Evolutionary conservation across 2,797 vertebrate species (phyloP), one percentile per base, ranked within the genome.

Genomic region (Schizopygopsis pylzovi): DNA sequence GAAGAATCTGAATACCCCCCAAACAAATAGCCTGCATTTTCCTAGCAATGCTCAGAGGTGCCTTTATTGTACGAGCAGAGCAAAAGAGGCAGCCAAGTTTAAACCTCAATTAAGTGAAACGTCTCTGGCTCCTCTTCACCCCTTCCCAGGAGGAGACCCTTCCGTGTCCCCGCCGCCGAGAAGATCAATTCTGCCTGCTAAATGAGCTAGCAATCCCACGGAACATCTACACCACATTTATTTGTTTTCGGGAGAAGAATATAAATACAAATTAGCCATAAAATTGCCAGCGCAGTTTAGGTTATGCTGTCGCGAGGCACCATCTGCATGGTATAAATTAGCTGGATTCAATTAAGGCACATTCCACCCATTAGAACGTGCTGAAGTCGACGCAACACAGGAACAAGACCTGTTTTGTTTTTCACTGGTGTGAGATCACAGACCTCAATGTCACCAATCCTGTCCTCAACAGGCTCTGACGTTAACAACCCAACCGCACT

Each of bases 311-410:
- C 33, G 43, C 67, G 4, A 81, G 41, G 28, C 71, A 49, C 89
- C 89, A 90, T 89, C 88, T 91, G 87, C 45, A 12, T 72, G 33
- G 78, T 65, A 86, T 86, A 89, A 88, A 88, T 90, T 82, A 89
- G 81, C 59, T 18, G 28, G 68, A 89, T 85, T 87, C 78, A 84
- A 86, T 90, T 87, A 90, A 79, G 22, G 73, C 73, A 28, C 63
- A 81, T 65, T 73, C 13, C 16, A 18, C 25, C 20, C 77, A n/a
- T 85, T 78, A 85, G 11, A 86, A 88, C 85, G 37, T 56, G 81
- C 80, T 87, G 80, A 89, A 79, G 87, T 79, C 33, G 47, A 70
- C 52, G 65, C 52, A 84, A 47, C 28, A 43, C 39, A 72, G 68
- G 39, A 56, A 84, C 39, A 28, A 63, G 56, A 45, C 73, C 28